Evolutionary conservation across 2,888 invertebrate species (phyloP), one percentile per base, ranked within the genome.

Genomic region (Phytoseiulus persimilis): DNA sequence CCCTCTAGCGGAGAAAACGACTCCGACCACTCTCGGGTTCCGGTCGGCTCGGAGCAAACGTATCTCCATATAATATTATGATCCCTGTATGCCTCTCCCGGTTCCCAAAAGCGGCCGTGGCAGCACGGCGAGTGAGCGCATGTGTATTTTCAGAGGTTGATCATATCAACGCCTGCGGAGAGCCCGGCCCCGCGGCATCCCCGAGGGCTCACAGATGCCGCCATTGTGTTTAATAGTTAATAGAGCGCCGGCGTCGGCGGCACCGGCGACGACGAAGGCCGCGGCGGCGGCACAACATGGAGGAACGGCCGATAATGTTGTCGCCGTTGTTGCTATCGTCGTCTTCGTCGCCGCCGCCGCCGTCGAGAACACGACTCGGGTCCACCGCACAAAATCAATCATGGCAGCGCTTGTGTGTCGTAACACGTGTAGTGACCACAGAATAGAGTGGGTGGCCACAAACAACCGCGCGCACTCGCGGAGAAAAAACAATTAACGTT

Each of bases 141-240:
- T 87, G 87, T 87, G 45, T 87, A 87, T 87, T 87, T 87, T 87
- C 87, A 87, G 33, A 87, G 87, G 87, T 87, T 87, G 87, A 87
- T 87, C 87, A 87, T 87, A 87, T 87, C 87, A 87, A 33, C 87
- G 87, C 87, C 87, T 87, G n/a, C 87, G 87, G 32, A 87, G 87
- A 33, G n/a, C 87, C 31, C 32, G 18, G 31, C n/a, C n/a, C 28
- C 33, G 28, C 87, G 87, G 28, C 5, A 2, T 65, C 65, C 65
- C 65, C 28, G 65, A 65, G 65, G 65, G 65, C 65, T 65, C 65
- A 23, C 65, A 65, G 65, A 65, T 65, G 65, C 65, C 28, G 31
- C 83, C 87, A 33, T 87, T 33, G 87, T 87, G 45, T 87, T 87
- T 87, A 87, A 87, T 87, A 87, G 87, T 87, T 87, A 45, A 45